Base-by-base conservation (phyloP, 2,888 invertebrate genomes). In the Apotomis turbidana region DNA sequence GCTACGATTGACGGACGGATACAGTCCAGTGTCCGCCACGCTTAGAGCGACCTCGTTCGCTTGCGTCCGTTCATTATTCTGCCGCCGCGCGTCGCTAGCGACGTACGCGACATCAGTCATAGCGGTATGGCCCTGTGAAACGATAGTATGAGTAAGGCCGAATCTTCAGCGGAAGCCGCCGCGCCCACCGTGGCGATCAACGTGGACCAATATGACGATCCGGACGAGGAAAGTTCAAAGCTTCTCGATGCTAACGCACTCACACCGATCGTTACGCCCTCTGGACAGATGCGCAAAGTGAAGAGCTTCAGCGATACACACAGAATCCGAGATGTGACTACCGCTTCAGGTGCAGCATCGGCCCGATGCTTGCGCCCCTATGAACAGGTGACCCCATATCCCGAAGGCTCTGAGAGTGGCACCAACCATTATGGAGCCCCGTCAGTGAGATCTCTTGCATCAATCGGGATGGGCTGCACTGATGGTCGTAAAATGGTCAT, bases 381-480 rank as follows among this genome's bases (percentile, higher is more conserved):
- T 82, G 94, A 94, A 74, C 93, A 88, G 85, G 93, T 90, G 79
- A 87, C 91, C 77, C 82, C 86, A 75, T 88, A 88, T 80, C 93
- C 93, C 49, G 94, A 95, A 74, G 95, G 95, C 81, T 94, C 95
- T 70, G 96, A 96, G 77, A 93, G 92, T 76, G 94, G 94, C 77
- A 90, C 91, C 57, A 95, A 94, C 80, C 93, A 94, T 76, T 97
- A 97, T 91, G 89, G 88, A 75, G 96, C 95, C 61, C 95, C 95
- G 49, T 97, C 97, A 49, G 95, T 97, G 76, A 94, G 96, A 76
- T 97, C 97, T 61, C 94, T 97, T 80, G 97, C 97, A 71, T 97
- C 97, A 66, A 97, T 97, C 79, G 97, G 97, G 66, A 96, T 97
- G 95, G 97, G 97, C 49, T 97, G 97, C 76, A 97, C 97, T 57